Evolutionary conservation across 2,797 vertebrate genomes (phyloP).

Genomic region (Poeciliopsis turneri): DNA sequence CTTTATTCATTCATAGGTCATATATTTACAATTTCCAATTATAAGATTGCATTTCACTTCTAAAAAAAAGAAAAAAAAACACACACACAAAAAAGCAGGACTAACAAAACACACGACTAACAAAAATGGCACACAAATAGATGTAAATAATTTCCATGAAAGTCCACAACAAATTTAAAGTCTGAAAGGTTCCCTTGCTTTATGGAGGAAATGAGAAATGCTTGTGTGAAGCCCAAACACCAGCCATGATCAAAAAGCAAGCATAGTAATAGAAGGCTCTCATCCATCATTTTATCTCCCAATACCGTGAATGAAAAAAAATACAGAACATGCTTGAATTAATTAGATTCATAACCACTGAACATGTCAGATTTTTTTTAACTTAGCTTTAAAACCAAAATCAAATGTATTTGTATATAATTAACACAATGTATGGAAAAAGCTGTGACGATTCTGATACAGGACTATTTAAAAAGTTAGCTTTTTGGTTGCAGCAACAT

Average conservation of each 20-base stretch:
- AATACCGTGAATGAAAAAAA: background rate
- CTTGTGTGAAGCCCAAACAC: background rate
- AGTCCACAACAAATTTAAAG: background rate
- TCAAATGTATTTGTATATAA: background rate
- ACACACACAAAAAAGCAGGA: background rate
- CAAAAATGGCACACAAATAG: background rate
- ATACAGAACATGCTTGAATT: background rate
- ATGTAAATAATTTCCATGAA: background rate
- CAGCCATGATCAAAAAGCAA: background rate
- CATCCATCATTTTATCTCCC: background rate
- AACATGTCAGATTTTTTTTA: background rate
- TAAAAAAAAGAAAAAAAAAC: background rate
- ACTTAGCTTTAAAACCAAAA: background rate
- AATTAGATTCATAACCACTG: background rate
- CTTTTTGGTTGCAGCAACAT: background rate
- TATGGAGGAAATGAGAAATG: background rate
- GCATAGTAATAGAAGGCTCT: background rate
- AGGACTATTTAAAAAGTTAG: background rate
- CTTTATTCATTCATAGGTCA: conserved; percentile 1
- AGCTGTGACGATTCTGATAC: background rate
- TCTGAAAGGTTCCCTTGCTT: background rate
- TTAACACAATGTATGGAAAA: background rate
- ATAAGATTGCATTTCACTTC: conserved; percentile 9
- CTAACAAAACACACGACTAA: background rate
- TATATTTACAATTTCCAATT: background rate